phyloP scores from a whole-genome alignment of 2,888 invertebrate species.

The Sisyra nigra region DNA sequence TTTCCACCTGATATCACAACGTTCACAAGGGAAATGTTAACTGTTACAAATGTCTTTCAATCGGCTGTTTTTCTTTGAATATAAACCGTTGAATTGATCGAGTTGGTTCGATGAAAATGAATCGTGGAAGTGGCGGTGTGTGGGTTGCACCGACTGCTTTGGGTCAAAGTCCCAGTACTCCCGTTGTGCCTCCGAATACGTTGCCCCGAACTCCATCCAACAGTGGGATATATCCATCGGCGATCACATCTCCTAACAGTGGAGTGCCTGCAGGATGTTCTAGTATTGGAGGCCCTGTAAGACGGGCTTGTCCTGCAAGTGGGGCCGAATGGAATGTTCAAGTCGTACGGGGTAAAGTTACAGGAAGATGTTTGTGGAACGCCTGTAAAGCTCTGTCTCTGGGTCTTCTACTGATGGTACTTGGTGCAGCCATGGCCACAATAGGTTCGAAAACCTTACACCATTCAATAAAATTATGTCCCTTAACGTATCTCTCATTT shows the following conservation, averaged over 20 bases:
- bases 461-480: neutral
- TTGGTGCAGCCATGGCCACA: constrained; percentile 87
- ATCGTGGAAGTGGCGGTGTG: constrained; percentile 12
- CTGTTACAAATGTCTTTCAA: too few relatives aligned
- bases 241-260: neutral
- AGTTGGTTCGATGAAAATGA: constrained; percentile 11
- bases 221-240: neutral
- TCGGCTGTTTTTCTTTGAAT: too few relatives aligned
- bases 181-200: too few relatives aligned
- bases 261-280: neutral
- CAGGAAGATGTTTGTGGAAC: constrained; percentile 82
- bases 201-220: constrained; percentile 16
- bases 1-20: too few relatives aligned
- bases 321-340: constrained; percentile 75
- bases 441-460: constrained; percentile 40
- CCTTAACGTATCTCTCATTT: constrained; percentile 2
- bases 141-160: constrained; percentile 32
- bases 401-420: constrained; percentile 70
- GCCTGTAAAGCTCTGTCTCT: constrained; percentile 83
- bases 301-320: constrained; percentile 59
- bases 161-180: too few relatives aligned
- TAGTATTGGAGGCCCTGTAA: constrained; percentile 34
- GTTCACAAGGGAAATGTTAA: too few relatives aligned
- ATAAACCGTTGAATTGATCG: too few relatives aligned
- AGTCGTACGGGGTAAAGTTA: constrained; percentile 76